Evolutionary conservation across 2,888 invertebrate genomes (phyloP), one percentile per base, ranked within the genome.

Genomic region (Mythimna ferrago): DNA sequence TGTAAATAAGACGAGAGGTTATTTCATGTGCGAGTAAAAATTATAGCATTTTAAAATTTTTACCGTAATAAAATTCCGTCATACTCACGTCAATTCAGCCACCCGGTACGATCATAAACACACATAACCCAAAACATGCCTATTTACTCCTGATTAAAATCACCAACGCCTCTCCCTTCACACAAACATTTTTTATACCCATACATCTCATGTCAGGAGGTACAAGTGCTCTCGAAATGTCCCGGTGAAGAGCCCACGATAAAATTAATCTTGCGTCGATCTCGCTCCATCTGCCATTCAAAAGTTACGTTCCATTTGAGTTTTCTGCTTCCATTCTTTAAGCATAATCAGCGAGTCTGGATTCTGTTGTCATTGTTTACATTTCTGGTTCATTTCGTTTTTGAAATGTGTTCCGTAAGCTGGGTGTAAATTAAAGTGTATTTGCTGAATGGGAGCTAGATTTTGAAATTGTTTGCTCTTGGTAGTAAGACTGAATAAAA

Each of bases 201-300:
- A 74, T 80, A 82, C 78, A 77, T 78, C 78, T 80, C 84, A 66
- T 72, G 80, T 82, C 80, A 78, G 69, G 66, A 73, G 69, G 76
- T 69, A 66, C 56, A 73, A 86, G 83, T 60, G 54, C 76, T 75
- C 84, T 81, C 63, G n/a, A 83, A 81, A 81, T 69, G 56, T 71
- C 62, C 60, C 68, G 66, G 65, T 71, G 72, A 67, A 80, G 80
- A 72, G 71, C 74, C 62, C 53, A 62, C 71, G 82, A 83, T 86
- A 79, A 86, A 86, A 83, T 84, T 86, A 86, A 86, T 86, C 84
- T 86, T 78, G 62, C 76, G 84, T 81, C 81, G 72, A 86, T 86
- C 86, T 81, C 75, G 6, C 72, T 71, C 26, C 75, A 69, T 65
- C 60, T 53, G 68, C 73, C 73, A 73, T 84, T 75, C 81, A 74